Percentiles rank a stretch among this genome's conserved stretches.
These are phyloP conservation scores for Apostichopus californicus DNA, from an alignment of 35 echinoderm and acorn worm species.

Conservation along the genomic window DNA sequence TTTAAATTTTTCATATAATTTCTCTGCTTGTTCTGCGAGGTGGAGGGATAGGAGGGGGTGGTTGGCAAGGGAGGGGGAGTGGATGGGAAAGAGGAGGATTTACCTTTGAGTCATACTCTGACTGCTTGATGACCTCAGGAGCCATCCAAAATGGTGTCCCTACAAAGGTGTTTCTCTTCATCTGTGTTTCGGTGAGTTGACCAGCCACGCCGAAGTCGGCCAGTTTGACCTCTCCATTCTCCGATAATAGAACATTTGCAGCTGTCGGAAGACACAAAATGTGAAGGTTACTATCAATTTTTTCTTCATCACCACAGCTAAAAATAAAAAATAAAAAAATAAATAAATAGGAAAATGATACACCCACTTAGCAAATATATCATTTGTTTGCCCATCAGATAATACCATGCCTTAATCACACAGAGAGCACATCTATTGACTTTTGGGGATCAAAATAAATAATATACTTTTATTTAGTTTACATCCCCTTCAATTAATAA, in stretches of 20 bases:
- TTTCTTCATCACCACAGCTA: background rate
- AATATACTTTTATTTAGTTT: too few species aligned
- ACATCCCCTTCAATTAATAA: too few species aligned
- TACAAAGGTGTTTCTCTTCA: conserved; percentile 96
- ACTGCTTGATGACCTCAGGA: conserved; percentile 97
- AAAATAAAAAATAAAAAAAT: background rate
- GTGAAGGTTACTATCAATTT: background rate
- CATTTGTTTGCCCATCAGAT: background rate
- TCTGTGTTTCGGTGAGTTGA: conserved; percentile 96
- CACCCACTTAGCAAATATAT: conserved; percentile 31
- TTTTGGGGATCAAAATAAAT: too few species aligned
- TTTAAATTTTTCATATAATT: too few species aligned
- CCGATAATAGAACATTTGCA: conserved; percentile 97
- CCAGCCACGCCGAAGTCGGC: conserved; percentile 98
- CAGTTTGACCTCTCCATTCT: conserved; percentile 92
- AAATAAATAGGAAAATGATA: background rate
- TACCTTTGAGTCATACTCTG: conserved; percentile 98
- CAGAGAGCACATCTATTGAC: too few species aligned
- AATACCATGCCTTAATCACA: too few species aligned
- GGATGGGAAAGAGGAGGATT: background rate
- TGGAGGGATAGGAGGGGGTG: too few species aligned
- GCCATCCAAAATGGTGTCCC: conserved; percentile 99
- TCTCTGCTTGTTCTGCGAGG: too few species aligned
- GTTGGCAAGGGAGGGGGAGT: too few species aligned
- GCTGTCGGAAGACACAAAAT: conserved; percentile 47